phyloP scores from a whole-genome alignment of 2,888 invertebrate species.

The Polyploca ridens region DNA sequence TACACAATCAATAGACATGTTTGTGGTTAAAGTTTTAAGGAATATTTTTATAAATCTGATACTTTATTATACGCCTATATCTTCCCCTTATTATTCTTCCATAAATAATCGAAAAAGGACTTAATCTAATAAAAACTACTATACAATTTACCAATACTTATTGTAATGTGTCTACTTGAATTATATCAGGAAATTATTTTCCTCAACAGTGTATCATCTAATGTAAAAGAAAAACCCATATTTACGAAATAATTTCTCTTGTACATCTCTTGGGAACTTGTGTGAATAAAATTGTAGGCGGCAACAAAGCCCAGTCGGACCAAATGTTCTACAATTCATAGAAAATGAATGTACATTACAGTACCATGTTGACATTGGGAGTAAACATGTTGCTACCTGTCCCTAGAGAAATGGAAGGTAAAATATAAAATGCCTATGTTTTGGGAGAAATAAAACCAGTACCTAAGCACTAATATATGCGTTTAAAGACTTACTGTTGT shows the following conservation, averaged over 20 bases:
- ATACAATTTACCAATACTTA: background rate
- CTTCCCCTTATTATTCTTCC: too few relatives aligned
- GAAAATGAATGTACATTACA: slow-evolving; percentile 32
- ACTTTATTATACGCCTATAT: background rate
- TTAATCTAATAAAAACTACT: background rate
- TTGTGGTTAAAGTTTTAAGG: too few relatives aligned
- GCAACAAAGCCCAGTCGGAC: slow-evolving; percentile 28
- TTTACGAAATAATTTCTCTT: slow-evolving; percentile 4
- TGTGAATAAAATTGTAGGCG: slow-evolving; percentile 27
- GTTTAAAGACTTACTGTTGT: too few relatives aligned
- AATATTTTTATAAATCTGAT: too few relatives aligned
- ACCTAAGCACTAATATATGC: too few relatives aligned
- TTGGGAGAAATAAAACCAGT: slow-evolving; percentile 1
- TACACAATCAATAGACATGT: too few relatives aligned
- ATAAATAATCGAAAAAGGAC: too few relatives aligned
- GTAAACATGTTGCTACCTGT: slow-evolving; percentile 9
- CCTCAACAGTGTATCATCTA: slow-evolving; percentile 2
- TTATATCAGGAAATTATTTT: slow-evolving; percentile 6
- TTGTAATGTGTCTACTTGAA: background rate
- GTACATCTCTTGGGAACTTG: slow-evolving; percentile 2
- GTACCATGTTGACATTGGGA: slow-evolving; percentile 6
- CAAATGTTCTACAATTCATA: slow-evolving; percentile 29
- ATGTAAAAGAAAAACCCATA: background rate
- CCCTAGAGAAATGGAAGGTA: background rate
- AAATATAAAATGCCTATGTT: background rate